Evolutionary conservation across 2,797 vertebrate genomes (phyloP).

Genomic region (Takifugu rubripes): DNA sequence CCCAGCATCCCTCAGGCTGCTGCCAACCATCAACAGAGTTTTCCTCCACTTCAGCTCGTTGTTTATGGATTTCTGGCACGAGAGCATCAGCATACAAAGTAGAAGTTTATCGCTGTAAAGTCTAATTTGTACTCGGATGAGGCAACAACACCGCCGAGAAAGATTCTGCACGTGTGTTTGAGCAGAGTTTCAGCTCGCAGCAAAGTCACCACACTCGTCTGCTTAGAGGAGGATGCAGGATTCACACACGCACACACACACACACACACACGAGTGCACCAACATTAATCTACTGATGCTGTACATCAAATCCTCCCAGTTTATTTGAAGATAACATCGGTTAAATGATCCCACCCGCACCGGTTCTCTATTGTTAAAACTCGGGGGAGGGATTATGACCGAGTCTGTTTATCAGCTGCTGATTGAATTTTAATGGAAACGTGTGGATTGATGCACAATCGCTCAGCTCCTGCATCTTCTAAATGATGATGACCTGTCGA

Average conservation of each 20-base stretch:
- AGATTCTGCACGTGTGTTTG: conserved; percentile 19
- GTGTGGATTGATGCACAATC: conserved; percentile 22
- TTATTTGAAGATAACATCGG: conserved; percentile 36
- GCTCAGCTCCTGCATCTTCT: conserved; percentile 9
- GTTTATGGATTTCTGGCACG: conserved; percentile 20
- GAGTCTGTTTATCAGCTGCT: conserved; percentile 43
- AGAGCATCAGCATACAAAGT: conserved; percentile 51
- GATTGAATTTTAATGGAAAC: conserved; percentile 55
- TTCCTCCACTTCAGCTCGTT: conserved; percentile 27
- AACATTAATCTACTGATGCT: conserved; percentile 6
- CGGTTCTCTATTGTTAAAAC: conserved; percentile 46
- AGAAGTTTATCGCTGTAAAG: conserved; percentile 27
- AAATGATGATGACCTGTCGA: conserved; percentile 4
- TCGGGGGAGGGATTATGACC: conserved; percentile 34
- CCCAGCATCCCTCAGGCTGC: background rate
- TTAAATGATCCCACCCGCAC: conserved; percentile 23
- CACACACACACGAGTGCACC: background rate
- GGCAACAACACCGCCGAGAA: conserved; percentile 20
- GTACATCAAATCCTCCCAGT: conserved; percentile 17
- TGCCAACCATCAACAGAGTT: conserved; percentile 11
- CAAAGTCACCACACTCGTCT: conserved; percentile 37
- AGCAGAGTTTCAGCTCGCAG: conserved; percentile 29
- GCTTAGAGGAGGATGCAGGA: background rate
- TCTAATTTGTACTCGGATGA: conserved; percentile 30
- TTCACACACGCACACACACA: conserved; percentile 7